Percentiles rank a stretch among this genome's conserved stretches.
Conservation (phyloP, 2,888 invertebrate genomes). For the Nemapogon koenigi region DNA sequence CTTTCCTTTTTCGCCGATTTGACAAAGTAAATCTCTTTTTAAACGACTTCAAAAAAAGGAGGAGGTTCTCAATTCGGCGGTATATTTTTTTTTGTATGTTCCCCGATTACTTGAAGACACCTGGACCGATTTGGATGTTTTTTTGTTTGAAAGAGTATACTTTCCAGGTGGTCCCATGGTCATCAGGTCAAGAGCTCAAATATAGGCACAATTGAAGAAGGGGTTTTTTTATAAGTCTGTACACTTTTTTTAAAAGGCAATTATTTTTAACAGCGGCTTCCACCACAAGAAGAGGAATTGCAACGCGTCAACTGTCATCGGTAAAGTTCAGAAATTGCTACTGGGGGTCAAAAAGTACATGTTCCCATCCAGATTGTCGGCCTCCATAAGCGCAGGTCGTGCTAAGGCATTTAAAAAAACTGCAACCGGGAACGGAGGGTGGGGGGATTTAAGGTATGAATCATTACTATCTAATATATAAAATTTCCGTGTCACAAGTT, state of each 20-base stretch:
- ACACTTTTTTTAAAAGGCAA: too few species aligned
- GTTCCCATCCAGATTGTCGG: slow-evolving; percentile 73
- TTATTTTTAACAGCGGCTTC: slow-evolving; percentile 74
- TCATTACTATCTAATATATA: slow-evolving; percentile 69
- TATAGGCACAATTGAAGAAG: background rate
- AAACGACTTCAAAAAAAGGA: too few species aligned
- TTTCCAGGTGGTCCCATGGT: too few species aligned
- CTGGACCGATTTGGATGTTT: too few species aligned
- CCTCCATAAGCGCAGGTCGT: slow-evolving; percentile 77
- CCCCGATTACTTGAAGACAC: too few species aligned
- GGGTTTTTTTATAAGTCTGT: background rate
- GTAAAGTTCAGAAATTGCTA: slow-evolving; percentile 82
- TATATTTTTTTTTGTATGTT: too few species aligned
- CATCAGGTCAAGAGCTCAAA: too few species aligned
- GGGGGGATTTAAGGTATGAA: slow-evolving; percentile 80
- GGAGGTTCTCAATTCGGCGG: too few species aligned
- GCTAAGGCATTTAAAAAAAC: slow-evolving; percentile 85
- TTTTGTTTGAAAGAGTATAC: too few species aligned
- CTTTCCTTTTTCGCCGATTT: too few species aligned
- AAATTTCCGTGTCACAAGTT: too few species aligned
- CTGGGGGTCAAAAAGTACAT: slow-evolving; percentile 74
- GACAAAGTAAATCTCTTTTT: too few species aligned
- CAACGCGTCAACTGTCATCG: slow-evolving; percentile 83
- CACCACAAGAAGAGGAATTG: slow-evolving; percentile 95
- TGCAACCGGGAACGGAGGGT: slow-evolving; percentile 94